phyloP scores from a whole-genome alignment of 1,140 invertebrate genomes.

The Steinernema khuongi region DNA sequence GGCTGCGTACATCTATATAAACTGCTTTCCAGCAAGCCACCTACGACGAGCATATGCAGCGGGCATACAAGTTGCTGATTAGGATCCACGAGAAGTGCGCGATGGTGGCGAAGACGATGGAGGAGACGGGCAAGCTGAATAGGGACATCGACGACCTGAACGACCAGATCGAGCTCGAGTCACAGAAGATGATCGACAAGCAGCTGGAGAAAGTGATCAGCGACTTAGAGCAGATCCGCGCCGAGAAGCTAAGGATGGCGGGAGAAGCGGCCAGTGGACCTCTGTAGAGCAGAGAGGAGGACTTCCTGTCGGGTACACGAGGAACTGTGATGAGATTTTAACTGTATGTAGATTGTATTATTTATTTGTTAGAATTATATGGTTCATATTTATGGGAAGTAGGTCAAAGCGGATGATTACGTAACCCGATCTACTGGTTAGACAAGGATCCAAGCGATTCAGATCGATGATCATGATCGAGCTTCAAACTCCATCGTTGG shows the following conservation, averaged over 20 bases:
- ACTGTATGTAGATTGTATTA: too few species aligned
- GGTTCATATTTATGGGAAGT: too few species aligned
- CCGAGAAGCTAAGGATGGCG: not conserved
- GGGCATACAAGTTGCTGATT: not conserved
- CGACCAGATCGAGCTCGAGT: not conserved
- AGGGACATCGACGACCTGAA: not conserved
- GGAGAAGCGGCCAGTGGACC: not conserved
- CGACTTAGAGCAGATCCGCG: not conserved
- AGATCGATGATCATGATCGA: too few species aligned
- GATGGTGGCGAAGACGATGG: not conserved
- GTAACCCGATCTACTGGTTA: too few species aligned
- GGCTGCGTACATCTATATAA: not conserved
- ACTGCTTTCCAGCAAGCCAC: not conserved
- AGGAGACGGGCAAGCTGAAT: slow-evolving; percentile 1
- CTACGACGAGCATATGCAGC: slow-evolving; percentile 11
- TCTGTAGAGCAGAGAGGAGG: not conserved
- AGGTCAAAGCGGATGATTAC: too few species aligned
- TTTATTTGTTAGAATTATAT: too few species aligned
- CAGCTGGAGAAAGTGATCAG: slow-evolving; percentile 3
- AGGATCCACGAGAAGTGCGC: slow-evolving; percentile 3
- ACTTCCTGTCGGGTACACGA: not conserved
- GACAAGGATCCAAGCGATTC: too few species aligned
- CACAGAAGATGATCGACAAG: slow-evolving; percentile 7
- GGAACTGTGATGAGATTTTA: not conserved
- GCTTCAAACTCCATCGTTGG: too few species aligned